Evolutionary conservation across 2,888 invertebrate genomes (phyloP).

Genomic region (Lepidocyrtoides sp.): DNA sequence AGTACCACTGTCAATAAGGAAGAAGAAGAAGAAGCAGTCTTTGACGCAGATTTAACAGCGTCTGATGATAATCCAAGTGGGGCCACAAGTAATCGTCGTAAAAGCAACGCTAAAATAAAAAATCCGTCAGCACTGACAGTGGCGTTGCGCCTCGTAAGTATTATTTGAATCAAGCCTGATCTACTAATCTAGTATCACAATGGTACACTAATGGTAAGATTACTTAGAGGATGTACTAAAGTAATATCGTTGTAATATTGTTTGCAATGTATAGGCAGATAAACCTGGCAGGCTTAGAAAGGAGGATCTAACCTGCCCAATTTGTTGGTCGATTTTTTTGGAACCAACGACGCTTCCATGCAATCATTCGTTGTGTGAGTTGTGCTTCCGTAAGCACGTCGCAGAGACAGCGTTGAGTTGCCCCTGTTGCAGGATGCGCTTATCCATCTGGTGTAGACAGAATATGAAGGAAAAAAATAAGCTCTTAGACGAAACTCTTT

Average conservation of each 20-base stretch:
- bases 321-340: constrained; percentile 93
- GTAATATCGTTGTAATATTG: too few relatives aligned
- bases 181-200: neutral
- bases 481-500: constrained; percentile 89
- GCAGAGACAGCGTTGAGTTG: constrained; percentile 93
- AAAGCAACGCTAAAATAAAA: neutral
- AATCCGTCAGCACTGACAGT: neutral
- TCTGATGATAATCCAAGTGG: neutral
- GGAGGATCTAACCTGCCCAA: constrained; percentile 91
- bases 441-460: constrained; percentile 93
- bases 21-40: neutral
- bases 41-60: too few relatives aligned
- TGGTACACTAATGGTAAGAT: constrained; percentile 11
- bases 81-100: neutral
- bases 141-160: neutral
- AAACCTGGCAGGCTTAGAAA: constrained; percentile 87
- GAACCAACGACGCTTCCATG: constrained; percentile 95
- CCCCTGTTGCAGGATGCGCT: constrained; percentile 93
- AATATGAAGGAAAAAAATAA: constrained; percentile 91
- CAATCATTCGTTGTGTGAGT: constrained; percentile 92
- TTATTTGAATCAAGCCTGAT: too few relatives aligned
- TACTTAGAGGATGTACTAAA: too few relatives aligned
- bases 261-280: constrained; percentile 24
- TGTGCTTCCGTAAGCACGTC: constrained; percentile 92
- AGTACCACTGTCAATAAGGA: neutral